Base-by-base conservation (phyloP, 2,888 invertebrate species). In the Graphium colonna region DNA sequence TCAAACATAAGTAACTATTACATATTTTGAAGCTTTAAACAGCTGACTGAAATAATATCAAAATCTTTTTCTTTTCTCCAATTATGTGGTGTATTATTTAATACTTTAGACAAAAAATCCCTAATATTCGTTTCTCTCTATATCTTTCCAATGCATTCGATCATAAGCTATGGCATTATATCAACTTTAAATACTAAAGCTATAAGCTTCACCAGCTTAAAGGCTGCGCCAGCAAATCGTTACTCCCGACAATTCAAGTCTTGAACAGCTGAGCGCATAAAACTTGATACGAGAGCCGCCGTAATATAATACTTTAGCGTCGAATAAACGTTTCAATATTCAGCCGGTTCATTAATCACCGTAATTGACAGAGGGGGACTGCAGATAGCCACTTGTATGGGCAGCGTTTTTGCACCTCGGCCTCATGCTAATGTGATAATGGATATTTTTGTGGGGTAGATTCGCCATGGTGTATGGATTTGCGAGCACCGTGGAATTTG, bases 301-400 rank as follows among this genome's bases (percentile, higher is more conserved):
- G 59, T 81, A 79, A 79, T 83, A 77, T 82, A 75, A 85, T 83
- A 84, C 82, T 82, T 83, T 78, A 74, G 76, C 75, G 74, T 73
- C 79, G 76, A 82, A 82, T 84, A 82, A 84, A 84, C 83, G 83
- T 83, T 89, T 85, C 85, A 86, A 88, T 89, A 86, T 86, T 84
- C 81, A 71, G 72, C 74, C 75, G 75, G 69, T 81, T 81, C 87
- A 89, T 88, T 89, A 86, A 88, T 88, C 87, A 86, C 76, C 70
- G 75, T 86, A 88, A 89, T 88, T 89, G 89, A 88, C 88, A 82
- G 75, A 70, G 80, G 80, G 69, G 73, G 77, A 76, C 75, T 21
- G 73, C 60, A 71, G 72, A 71, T 77, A 69, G 69, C 69, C 69
- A 65, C 61, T 56, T 52, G 55, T 55, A 55, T 57, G 56, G 57